Percentiles rank a stretch among this genome's conserved stretches.
Evolutionary conservation across 53 echinoderm and acorn worm species (phyloP).

Genomic region (Crossaster papposus): DNA sequence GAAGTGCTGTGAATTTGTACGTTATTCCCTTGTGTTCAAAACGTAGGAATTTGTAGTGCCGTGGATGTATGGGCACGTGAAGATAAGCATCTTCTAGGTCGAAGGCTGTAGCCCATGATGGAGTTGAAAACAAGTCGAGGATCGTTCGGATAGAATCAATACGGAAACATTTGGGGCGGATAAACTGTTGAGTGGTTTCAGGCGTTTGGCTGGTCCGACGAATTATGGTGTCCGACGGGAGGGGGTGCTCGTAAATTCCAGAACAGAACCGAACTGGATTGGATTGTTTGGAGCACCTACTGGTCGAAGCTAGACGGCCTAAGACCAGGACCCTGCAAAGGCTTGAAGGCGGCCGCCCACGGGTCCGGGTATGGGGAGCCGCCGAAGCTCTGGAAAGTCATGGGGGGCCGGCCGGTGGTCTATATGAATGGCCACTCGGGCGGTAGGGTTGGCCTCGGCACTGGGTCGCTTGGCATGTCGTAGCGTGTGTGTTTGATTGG

Average conservation of each 20-base stretch:
- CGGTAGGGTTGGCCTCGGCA: too few relatives aligned
- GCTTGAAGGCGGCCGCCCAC: slow-evolving; percentile 31
- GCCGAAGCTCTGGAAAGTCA: neutral
- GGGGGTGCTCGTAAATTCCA: neutral
- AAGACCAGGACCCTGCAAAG: neutral
- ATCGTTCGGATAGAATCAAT: slow-evolving; percentile 38
- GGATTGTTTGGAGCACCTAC: neutral
- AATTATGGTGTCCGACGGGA: neutral
- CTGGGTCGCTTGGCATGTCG: neutral
- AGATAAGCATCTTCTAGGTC: too few relatives aligned
- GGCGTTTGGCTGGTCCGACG: neutral
- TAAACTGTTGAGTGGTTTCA: slow-evolving; percentile 52
- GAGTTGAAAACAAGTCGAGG: neutral
- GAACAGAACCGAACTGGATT: neutral
- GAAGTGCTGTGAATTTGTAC: neutral
- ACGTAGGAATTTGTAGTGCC: neutral
- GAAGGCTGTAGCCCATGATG: too few relatives aligned
- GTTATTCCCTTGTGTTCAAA: neutral
- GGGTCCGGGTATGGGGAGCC: slow-evolving; percentile 3
- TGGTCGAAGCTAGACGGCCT: neutral
- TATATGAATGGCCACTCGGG: neutral
- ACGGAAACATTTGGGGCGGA: slow-evolving; percentile 14
- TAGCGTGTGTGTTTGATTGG: neutral
- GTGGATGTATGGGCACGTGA: too few relatives aligned
- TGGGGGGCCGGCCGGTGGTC: neutral